A percentile compares a stretch with the other conserved stretches of the same genome.
phyloP scores from a whole-genome alignment of 30 jellyfish, hydroid and myxozoan species.

The Chironex yamaguchii region DNA sequence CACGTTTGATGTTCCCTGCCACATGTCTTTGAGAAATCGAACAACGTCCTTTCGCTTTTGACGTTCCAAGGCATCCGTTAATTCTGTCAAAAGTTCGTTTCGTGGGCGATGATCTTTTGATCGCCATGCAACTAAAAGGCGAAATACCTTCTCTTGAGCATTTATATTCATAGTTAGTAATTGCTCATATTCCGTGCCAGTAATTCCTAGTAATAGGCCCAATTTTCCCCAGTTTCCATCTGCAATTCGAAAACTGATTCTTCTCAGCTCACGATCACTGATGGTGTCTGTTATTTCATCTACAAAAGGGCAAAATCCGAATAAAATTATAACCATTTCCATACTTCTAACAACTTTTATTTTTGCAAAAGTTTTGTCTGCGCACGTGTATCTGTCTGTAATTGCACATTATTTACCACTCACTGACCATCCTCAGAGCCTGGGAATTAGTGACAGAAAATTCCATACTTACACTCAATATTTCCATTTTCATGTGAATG shows the following conservation, averaged over 20 bases:
- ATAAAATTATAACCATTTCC: not conserved
- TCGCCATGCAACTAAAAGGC: conserved; percentile 76
- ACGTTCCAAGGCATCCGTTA: conserved; percentile 70
- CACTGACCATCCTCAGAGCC: too few relatives aligned
- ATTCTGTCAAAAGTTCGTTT: conserved; percentile 43
- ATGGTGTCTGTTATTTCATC: conserved; percentile 63
- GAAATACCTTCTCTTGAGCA: conserved; percentile 84
- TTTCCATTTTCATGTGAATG: too few relatives aligned
- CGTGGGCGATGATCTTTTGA: conserved; percentile 44
- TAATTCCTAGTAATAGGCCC: conserved; percentile 67
- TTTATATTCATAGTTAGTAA: conserved; percentile 32
- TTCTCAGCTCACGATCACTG: conserved; percentile 90
- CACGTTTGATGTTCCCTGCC: conserved; percentile 27
- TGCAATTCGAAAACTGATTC: conserved; percentile 78
- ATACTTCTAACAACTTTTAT: too few relatives aligned
- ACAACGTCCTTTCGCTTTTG: conserved; percentile 82
- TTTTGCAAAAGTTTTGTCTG: too few relatives aligned
- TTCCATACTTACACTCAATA: too few relatives aligned
- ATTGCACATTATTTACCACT: too few relatives aligned
- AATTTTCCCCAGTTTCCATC: conserved; percentile 82
- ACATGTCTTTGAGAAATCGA: conserved; percentile 70
- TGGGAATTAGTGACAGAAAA: too few relatives aligned
- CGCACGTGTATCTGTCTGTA: too few relatives aligned
- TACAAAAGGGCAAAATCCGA: not conserved
- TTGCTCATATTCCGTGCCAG: conserved; percentile 64